Evolutionary conservation across 92 coral and sea anemone genomes (phyloP), one percentile per base, ranked within the genome.

Genomic region (Micromussa lordhowensis): DNA sequence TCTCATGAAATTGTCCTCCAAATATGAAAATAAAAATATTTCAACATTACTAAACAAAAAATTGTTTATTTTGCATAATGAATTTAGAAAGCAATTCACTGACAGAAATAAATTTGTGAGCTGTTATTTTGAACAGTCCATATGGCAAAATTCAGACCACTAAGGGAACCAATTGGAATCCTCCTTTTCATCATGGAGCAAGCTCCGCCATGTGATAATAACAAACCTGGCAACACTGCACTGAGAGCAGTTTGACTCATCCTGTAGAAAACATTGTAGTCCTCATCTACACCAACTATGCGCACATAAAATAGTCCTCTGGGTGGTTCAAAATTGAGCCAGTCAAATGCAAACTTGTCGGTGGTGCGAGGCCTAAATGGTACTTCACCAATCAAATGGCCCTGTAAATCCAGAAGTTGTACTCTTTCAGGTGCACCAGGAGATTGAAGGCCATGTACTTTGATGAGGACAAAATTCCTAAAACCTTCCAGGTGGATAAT

Each of bases 191-290:
- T 40, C 6, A 40, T 9, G 7, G 7, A 40, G 7, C 48, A 9
- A n/a, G 48, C 48, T 40, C 48, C 4, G 48, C 3, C 6, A 40
- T 40, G 7, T 40, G 7, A 40, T 40, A 40, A 40, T 38, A 16
- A 77, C 89, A 76, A 78, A 95, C 98, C 98, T 93, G 98, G 98
- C 32, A 95, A 35, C 34, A 95, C 87, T 68, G 95, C 98, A 85
- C 98, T 95, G 32, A 95, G 85, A 31, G 98, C 98, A 53, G 95
- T 95, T 40, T 95, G 91, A 76, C 94, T 95, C 57, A 94, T 89
- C 78, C 98, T 81, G 82, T 93, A 86, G 87, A 93, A 92, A 29
- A 83, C 91, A 16, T 95, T 83, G 1, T 90, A 91, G 0, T 87
- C 70, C 74, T 63, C 77, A 82, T 95, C 98, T 30, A 72, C 86